Evolutionary conservation across 2,888 invertebrate species (phyloP), one percentile per base, ranked within the genome.

Genomic region (Metalampra italica): DNA sequence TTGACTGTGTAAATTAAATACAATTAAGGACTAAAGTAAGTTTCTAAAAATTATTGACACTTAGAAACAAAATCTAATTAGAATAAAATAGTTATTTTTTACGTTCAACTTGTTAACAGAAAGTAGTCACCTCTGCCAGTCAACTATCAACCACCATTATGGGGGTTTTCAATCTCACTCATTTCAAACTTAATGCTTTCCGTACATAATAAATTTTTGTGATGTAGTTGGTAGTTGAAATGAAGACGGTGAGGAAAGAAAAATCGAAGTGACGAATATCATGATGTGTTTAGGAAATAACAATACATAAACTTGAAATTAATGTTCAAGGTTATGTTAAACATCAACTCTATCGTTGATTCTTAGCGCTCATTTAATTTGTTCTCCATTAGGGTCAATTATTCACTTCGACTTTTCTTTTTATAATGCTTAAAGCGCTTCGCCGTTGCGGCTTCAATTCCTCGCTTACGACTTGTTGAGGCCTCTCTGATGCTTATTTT

Each of bases 141-240:
- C 87, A 85, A 86, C 86, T 88, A 87, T 85, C 88, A 84, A 86
- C 82, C 75, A 77, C 84, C 74, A 69, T 59, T 72, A 78, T 82
- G 86, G 88, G 86, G 83, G 77, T 74, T 75, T 67, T 68, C 53
- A 62, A 66, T 75, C 73, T 71, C 68, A 74, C 66, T 75, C 69
- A 72, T 79, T 72, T 69, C 57, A 46, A 50, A 54, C 59, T 64
- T 71, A 75, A 78, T 70, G 69, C 72, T 80, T 65, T 56, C 60
- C 60, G n/a, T n/a, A n/a, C n/a, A 68, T 67, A 67, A 68, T 29
- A 61, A 64, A 74, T 67, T 68, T 71, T 67, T 70, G 68, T 73
- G 78, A n/a, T 77, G 82, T 83, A 81, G 79, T 86, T 87, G 88
- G 82, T 85, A 84, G 83, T 88, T 88, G 88, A 84, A 77, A 72